Evolutionary conservation across 1,140 invertebrate species (phyloP), one percentile per base, ranked within the genome.

Genomic region (Drosophila lacertosa): DNA sequence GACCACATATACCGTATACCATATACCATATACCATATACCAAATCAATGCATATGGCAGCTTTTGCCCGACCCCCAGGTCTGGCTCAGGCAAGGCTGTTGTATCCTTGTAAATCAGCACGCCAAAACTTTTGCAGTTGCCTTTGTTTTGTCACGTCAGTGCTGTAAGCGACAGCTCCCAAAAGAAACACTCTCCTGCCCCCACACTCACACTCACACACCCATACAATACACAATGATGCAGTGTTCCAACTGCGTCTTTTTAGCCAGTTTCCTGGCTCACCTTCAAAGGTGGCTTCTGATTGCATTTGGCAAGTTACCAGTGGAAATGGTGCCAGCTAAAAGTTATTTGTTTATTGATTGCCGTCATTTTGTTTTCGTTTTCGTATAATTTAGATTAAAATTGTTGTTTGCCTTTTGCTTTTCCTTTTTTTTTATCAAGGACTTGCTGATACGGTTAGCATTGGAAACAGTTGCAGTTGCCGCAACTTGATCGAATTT

Each of bases 81-180:
- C 16, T 20, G 24, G 26, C 33, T 51, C 18, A 9, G 37, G 55
- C 69, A 72, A 72, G 69, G 64, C 62, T 72, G 63, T 66, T 66
- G 63, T 72, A 72, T 72, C 68, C 68, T 71, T 71, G 68, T 59
- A 59, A 71, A 71, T 59, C 54, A 67, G 51, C 63, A 71, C 62
- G 62, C 68, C 63, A 71, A 66, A 71, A 66, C 26, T 67, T 71
- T 54, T 65, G 44, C 44, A 35, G 48, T 59, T 67, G 47, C 69
- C 35, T 60, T 72, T 67, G 54, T 72, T 72, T 72, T 72, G 69
- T 72, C 69, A 72, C 69, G 69, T 72, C 64, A 72, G 66, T 66
- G 68, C 58, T 57, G 35, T 11, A 57, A 50, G 42, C 37, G 57
- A 51, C 44, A 51, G 24, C 55, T 47, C 37, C 10, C 35, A 40